Evolutionary conservation across 2,888 invertebrate species (phyloP).

Genomic region (Brachylomia viminalis): DNA sequence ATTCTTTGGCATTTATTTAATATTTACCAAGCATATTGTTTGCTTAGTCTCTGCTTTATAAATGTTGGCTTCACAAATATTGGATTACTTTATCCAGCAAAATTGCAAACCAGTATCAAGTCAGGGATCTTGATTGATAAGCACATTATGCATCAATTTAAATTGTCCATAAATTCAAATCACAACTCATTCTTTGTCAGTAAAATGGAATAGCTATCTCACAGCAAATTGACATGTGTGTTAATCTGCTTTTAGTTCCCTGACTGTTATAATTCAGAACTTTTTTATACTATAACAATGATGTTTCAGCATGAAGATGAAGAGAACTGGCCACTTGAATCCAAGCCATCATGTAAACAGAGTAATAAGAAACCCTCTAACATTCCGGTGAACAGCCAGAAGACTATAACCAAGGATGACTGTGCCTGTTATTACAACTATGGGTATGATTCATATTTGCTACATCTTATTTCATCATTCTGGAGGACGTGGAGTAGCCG

Average conservation of each 20-base stretch:
- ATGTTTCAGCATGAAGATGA: conserved; percentile 86
- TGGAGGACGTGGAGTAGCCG: background rate
- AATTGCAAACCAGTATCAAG: background rate
- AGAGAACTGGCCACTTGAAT: conserved; percentile 85
- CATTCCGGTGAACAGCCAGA: conserved; percentile 77
- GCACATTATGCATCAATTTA: conserved; percentile 1
- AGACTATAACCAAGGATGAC: conserved; percentile 83
- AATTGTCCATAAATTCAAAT: background rate
- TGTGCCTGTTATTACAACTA: conserved; percentile 90
- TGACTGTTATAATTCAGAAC: background rate
- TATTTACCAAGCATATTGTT: background rate
- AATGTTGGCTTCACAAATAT: background rate
- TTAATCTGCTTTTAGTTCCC: background rate
- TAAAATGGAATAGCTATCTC: background rate
- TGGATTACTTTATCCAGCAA: background rate
- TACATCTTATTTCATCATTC: background rate
- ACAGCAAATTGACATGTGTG: background rate
- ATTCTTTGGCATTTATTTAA: conserved; percentile 1
- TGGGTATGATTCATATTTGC: conserved; percentile 81
- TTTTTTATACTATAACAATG: conserved; percentile 19
- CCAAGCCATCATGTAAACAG: conserved; percentile 80
- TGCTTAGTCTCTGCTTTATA: background rate
- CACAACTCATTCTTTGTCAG: background rate
- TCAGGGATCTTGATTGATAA: background rate
- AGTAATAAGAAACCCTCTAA: conserved; percentile 77